Evolutionary conservation across 1,140 invertebrate genomes (phyloP), one percentile per base, ranked within the genome.

Genomic region (Drosophila virilis): DNA sequence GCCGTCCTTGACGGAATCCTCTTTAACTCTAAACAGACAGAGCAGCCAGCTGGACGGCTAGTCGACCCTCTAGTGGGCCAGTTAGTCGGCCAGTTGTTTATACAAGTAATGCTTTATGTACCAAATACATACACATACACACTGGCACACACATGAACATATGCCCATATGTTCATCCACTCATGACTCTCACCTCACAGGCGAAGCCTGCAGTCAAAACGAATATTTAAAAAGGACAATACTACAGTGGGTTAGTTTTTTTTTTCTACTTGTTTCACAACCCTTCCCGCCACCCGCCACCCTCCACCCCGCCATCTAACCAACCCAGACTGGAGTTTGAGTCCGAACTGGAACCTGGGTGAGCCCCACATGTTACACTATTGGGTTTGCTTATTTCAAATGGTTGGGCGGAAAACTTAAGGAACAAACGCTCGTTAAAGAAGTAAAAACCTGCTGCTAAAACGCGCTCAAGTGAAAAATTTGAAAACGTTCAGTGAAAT

Each of bases 401-500:
- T 86, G 75, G 78, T 52, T 68, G 74, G 61, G 48, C 66, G 77
- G 74, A 17, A 55, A 33, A 61, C 38, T 13, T n/a, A 8, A 17
- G 35, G 55, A 42, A 66, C 45, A 66, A 42, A 5, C 57, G 48
- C 37, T 76, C 76, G 76, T 77, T 83, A 76, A 77, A 79, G 80
- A 78, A 76, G 80, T 64, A 66, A 72, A 28, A 81, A 69, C 82
- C 82, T 65, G 69, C 74, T 80, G 74, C 69, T 62, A 52, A 90
- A 90, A 76, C 77, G 71, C 67, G 60, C 58, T 88, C 74, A 72
- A 83, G 88, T 78, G 88, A 80, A 68, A 90, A 90, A 90, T 90
- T 90, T 88, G 77, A 86, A 90, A 90, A 83, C 79, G 83, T 74
- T 80, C 80, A 85, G 74, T 80, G 73, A 84, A 83, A 82, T 88